Base-by-base conservation (phyloP, 2,888 invertebrate genomes). In the Drosophila niveifrons region DNA sequence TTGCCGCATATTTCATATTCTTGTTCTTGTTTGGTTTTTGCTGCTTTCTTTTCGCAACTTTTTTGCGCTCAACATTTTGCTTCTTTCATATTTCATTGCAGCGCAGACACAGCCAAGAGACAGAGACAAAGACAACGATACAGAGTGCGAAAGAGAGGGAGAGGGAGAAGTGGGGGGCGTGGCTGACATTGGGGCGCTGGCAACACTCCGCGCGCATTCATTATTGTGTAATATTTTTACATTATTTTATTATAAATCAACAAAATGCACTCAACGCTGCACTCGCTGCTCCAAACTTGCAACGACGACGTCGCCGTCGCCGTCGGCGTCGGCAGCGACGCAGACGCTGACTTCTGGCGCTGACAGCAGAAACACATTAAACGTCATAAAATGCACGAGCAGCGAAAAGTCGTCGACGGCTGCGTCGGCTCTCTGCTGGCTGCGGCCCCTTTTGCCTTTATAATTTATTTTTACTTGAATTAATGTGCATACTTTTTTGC, bases 221-320 rank as follows among this genome's bases (percentile, higher is more conserved):
- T 89, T 90, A 89, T 88, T 88, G 88, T 75, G 85, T 89, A 88
- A 88, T 90, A 89, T 88, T 89, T 88, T 88, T 75, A 88, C 82
- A 88, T 90, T 90, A 90, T 89, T 89, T 88, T 90, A 90, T 89
- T 90, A 89, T 89, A 89, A 89, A 89, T 89, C 88, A 89, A 89
- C 83, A 80, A 90, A 88, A 86, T 90, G 88, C 90, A 89, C 86
- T 86, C 86, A 82, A 72, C 85, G 88, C 79, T 68, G 78, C 68
- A 6, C 57, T 18, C 56, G 23, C 23, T 46, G 68, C 66, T 68
- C 57, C 66, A 83, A 87, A 83, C 64, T 88, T 82, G 82, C 82
- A 85, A 62, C 80, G 44, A 11, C 62, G 55, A 52, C 56, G 67
- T 18, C 58, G 58, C 56, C 65, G 44, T 15, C 58, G 59, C 39